phyloP scores from a whole-genome alignment of 2,797 vertebrate genomes.

The Peromyscus attwateri region DNA sequence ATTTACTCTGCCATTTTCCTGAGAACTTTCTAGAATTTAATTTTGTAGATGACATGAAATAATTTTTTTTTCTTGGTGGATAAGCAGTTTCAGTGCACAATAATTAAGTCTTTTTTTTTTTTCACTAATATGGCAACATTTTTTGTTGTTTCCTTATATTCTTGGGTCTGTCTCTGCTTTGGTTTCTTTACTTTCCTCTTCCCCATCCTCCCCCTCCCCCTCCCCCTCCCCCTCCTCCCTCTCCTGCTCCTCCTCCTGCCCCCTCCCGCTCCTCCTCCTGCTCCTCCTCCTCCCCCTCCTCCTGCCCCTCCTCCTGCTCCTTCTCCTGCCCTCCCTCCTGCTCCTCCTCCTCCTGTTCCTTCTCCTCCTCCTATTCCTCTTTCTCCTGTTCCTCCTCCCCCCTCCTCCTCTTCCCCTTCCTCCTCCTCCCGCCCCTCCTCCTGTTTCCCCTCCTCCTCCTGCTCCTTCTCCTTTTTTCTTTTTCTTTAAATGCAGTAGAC shows the following conservation, averaged over 20 bases:
- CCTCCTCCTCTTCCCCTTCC: too few relatives aligned
- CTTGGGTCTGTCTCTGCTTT: background rate
- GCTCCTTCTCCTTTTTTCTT: background rate
- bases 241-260: too few relatives aligned
- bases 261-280: too few relatives aligned
- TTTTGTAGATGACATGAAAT: background rate
- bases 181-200: background rate
- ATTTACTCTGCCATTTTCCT: background rate
- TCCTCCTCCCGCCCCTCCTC: too few relatives aligned
- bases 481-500: background rate
- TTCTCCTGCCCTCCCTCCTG: too few relatives aligned
- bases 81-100: background rate
- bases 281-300: too few relatives aligned
- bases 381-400: too few relatives aligned
- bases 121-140: background rate
- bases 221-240: too few relatives aligned
- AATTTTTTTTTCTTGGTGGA: background rate
- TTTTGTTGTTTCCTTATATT: background rate
- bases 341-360: too few relatives aligned
- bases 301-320: too few relatives aligned
- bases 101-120: background rate
- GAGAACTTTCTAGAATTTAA: background rate
- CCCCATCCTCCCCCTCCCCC: too few relatives aligned
- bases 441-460: background rate
- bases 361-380: too few relatives aligned